Evolutionary conservation across 2,797 vertebrate genomes (phyloP).

Genomic region (Australoheros facetus): DNA sequence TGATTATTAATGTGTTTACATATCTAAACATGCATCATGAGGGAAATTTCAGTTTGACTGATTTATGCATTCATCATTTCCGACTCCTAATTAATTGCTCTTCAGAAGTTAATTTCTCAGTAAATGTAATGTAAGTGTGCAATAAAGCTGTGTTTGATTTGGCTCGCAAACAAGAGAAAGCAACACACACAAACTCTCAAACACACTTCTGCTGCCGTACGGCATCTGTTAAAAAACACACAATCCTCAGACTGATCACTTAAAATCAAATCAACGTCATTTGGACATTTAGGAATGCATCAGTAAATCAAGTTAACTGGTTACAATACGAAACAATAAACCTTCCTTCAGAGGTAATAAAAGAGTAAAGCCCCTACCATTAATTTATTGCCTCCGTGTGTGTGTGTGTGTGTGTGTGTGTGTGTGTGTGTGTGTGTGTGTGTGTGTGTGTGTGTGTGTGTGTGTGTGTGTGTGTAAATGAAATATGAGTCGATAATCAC

Average conservation of each 20-base stretch:
- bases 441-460: neutral
- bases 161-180: constrained; percentile 14
- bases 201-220: neutral
- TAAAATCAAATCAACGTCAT: constrained; percentile 56
- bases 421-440: neutral
- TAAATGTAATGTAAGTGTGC: constrained; percentile 50
- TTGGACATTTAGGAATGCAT: constrained; percentile 54
- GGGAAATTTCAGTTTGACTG: constrained; percentile 41
- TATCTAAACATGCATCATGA: constrained; percentile 17
- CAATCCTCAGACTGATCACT: constrained; percentile 51
- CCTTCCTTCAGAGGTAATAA: constrained; percentile 61
- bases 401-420: neutral
- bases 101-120: constrained; percentile 43
- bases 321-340: constrained; percentile 68
- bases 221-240: constrained; percentile 28
- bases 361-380: constrained; percentile 48
- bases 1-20: constrained; percentile 38
- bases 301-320: constrained; percentile 60
- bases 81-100: constrained; percentile 52
- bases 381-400: constrained; percentile 61
- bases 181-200: neutral
- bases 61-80: constrained; percentile 41
- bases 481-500: constrained; percentile 77
- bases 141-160: constrained; percentile 43
- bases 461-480: constrained; percentile 31